Conservation (phyloP, 2,113 vertebrate genomes). For the Centrocercus urophasianus region DNA sequence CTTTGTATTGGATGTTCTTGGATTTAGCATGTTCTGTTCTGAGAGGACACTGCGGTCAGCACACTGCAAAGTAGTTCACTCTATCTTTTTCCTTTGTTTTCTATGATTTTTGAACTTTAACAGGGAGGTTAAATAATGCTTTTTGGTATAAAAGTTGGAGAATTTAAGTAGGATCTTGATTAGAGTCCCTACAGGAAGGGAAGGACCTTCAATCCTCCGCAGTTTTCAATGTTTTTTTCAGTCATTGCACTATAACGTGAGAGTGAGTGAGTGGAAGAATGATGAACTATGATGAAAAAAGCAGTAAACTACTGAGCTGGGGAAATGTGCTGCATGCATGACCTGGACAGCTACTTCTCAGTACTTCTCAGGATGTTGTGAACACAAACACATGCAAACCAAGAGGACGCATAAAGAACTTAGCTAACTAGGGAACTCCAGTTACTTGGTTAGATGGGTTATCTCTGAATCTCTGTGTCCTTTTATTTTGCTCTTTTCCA, state of each 20-base stretch:
- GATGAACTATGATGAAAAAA: background rate
- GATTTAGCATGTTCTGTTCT: background rate
- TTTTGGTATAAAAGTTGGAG: background rate
- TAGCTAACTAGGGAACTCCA: background rate
- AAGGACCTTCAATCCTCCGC: accelerated
- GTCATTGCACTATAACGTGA: background rate
- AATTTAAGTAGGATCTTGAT: background rate
- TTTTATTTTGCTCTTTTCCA: background rate
- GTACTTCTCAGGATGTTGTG: background rate
- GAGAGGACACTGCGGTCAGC: background rate
- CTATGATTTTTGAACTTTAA: background rate
- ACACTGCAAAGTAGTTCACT: background rate
- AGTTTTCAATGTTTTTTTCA: background rate
- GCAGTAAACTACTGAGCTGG: background rate
- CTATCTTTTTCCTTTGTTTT: background rate
- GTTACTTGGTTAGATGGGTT: background rate
- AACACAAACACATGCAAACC: background rate
- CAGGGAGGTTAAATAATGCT: background rate
- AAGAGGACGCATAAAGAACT: background rate
- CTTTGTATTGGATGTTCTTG: background rate
- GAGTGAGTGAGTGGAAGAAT: background rate
- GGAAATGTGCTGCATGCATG: background rate
- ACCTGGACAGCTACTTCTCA: background rate
- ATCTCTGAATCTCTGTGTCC: background rate
- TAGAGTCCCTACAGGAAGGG: background rate